Conservation (phyloP, 2,113 vertebrate species). For the Xyrauchen texanus region DNA sequence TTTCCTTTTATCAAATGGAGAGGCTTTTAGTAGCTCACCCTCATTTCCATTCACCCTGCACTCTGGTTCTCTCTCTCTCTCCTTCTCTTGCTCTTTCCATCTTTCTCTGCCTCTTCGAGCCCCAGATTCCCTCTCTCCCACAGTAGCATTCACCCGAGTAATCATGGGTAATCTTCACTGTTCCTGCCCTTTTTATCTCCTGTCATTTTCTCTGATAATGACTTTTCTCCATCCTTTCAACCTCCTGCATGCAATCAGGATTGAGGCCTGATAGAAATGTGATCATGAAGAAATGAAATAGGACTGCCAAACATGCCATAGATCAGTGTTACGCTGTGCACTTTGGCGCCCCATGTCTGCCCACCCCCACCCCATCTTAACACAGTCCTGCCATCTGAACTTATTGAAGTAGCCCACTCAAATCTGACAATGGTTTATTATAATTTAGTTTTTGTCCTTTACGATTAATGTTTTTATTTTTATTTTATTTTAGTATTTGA, state of each 20-base stretch:
- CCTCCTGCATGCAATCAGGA: slow-evolving; percentile 6
- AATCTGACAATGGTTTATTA: neutral
- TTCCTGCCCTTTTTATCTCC: slow-evolving; percentile 60
- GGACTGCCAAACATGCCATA: slow-evolving; percentile 11
- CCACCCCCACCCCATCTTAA: too few relatives aligned
- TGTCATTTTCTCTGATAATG: slow-evolving; percentile 60
- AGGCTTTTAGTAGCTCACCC: slow-evolving; percentile 34
- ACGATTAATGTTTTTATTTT: too few relatives aligned
- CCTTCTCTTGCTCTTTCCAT: slow-evolving; percentile 51
- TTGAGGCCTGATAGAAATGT: slow-evolving; percentile 26
- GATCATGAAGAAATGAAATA: slow-evolving; percentile 30
- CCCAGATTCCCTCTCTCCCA: slow-evolving; percentile 59
- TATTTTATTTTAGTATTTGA: too few relatives aligned
- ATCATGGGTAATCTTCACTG: slow-evolving; percentile 67
- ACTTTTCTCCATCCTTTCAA: slow-evolving; percentile 9
- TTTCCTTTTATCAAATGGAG: slow-evolving; percentile 11
- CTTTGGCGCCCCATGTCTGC: neutral
- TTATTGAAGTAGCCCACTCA: slow-evolving; percentile 2
- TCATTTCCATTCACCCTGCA: neutral
- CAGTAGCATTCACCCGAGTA: slow-evolving; percentile 47
- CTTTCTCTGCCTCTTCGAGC: slow-evolving; percentile 36
- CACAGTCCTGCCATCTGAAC: neutral
- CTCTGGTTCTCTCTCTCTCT: slow-evolving; percentile 47
- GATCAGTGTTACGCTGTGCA: neutral
- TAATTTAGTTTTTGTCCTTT: too few relatives aligned